Percentiles rank a stretch among this genome's conserved stretches.
Evolutionary conservation across 2,113 vertebrate genomes (phyloP).

Genomic region (Notiomystis cincta): DNA sequence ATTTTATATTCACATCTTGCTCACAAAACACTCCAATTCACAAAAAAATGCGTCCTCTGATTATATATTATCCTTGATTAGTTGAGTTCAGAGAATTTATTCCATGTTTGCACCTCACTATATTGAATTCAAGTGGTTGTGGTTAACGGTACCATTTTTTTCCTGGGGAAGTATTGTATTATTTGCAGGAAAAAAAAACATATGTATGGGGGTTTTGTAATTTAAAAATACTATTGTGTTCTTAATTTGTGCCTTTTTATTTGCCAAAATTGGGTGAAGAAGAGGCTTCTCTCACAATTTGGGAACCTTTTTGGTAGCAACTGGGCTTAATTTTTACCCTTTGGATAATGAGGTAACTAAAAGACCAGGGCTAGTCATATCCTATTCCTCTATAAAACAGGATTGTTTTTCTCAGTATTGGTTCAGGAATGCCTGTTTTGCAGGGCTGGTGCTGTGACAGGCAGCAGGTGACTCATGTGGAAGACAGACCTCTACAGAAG

Average conservation of each 20-base stretch:
- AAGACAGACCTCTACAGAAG: not conserved
- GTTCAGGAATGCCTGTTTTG: not conserved
- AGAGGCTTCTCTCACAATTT: not conserved
- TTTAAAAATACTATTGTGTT: not conserved
- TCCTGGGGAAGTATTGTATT: not conserved
- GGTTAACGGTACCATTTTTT: not conserved
- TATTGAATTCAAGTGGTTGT: not conserved
- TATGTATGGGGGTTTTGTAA: too few relatives aligned
- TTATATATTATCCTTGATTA: not conserved
- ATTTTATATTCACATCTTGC: not conserved
- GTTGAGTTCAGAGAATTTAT: not conserved
- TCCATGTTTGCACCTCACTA: not conserved
- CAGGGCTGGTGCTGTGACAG: not conserved
- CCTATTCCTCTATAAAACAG: not conserved
- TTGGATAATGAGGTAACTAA: not conserved
- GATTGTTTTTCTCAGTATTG: not conserved
- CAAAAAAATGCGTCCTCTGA: not conserved
- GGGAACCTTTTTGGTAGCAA: not conserved
- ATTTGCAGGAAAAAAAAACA: not conserved
- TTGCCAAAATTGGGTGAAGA: not conserved
- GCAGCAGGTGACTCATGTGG: not conserved
- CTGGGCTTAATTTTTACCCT: not conserved
- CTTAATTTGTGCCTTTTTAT: not conserved
- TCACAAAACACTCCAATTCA: not conserved
- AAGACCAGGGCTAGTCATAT: not conserved